Evolutionary conservation across 2,113 vertebrate species (phyloP), one percentile per base, ranked within the genome.

Genomic region (Ariopsis seemanni): DNA sequence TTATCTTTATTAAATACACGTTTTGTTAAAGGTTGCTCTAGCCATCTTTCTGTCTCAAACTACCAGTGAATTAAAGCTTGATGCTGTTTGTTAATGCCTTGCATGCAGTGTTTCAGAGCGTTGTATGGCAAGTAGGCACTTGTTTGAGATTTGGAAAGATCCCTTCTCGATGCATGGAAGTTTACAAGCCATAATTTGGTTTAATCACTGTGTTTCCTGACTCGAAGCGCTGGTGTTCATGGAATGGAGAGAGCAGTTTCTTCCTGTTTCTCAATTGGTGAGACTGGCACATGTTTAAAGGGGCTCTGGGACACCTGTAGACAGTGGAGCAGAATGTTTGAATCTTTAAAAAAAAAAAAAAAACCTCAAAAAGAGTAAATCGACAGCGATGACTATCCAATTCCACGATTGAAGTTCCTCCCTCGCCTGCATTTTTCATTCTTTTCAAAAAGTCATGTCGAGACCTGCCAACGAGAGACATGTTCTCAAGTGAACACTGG

Each of bases 261-360:
- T 92, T 96, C 95, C 96, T 96, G 94, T 95, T 96, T 84, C 90
- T 95, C 96, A 95, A 98, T 97, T 98, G 95, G 97, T 96, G 96
- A 98, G 97, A 97, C 98, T 99, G 98, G 98, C 98, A 99, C 98
- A 98, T 98, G 96, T 92, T 91, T 93, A 92, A 94, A 93, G 92
- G 93, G 93, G 88, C 94, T 93, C 91, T 92, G 92, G 93, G 93
- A 93, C 94, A 83, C 95, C 94, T 95, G 95, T 96, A 96, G 95
- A 95, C 92, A 96, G 95, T 95, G 95, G 95, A 96, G 93, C 86
- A 94, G 91, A 92, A 90, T 90, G 94, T 95, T 96, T 95, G 93
- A 95, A 95, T 94, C 88, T 42, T 79, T 80, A 20, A 11, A 1
- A 75, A 7, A 78, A 69, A 85, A 60, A 74, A 42, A 84, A 83